Evolutionary conservation across 2,797 vertebrate genomes (phyloP), one percentile per base, ranked within the genome.

Genomic region (Diplodus puntazzo): DNA sequence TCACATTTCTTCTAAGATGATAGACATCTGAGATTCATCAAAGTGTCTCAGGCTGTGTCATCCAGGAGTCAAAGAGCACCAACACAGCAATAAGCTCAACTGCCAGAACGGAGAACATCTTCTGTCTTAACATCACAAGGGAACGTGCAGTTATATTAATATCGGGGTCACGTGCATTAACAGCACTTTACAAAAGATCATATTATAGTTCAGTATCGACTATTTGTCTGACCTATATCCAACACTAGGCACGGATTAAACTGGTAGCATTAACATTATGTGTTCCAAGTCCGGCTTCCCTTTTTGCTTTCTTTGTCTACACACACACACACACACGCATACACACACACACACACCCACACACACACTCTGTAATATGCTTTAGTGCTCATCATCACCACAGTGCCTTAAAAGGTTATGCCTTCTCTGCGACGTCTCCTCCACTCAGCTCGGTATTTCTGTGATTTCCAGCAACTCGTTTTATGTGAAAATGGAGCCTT

Each of bases 401-500:
- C 65, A 67, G 52, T 17, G 55, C 70, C 76, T 80, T 83, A 79
- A 75, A 79, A 82, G 64, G 65, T 81, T 78, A 73, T 25, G 55
- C 75, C 39, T 63, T 16, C 54, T 63, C 59, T 30, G 23, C 39
- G 80, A 82, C 80, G 61, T 74, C 68, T 68, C 73, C 53, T 85
- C 53, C 21, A 20, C 74, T 80, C 71, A 76, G 63, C 55, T 11
- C 54, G 67, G 69, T 68, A 61, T 73, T 62, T 73, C 73, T 81
- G 60, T 74, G 75, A 80, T 85, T 87, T 86, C 59, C 25, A 78
- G 75, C 63, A 52, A 76, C 52, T 78, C 23, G 12, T 67, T 83
- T 83, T 57, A 77, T 80, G 68, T 85, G 79, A 79, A 88, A 83
- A 83, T 72, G 30, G 43, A 86, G 71, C 63, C 74, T 67, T 58